Evolutionary conservation across 1,140 invertebrate species (phyloP).

Genomic region (Hycleus cichorii): DNA sequence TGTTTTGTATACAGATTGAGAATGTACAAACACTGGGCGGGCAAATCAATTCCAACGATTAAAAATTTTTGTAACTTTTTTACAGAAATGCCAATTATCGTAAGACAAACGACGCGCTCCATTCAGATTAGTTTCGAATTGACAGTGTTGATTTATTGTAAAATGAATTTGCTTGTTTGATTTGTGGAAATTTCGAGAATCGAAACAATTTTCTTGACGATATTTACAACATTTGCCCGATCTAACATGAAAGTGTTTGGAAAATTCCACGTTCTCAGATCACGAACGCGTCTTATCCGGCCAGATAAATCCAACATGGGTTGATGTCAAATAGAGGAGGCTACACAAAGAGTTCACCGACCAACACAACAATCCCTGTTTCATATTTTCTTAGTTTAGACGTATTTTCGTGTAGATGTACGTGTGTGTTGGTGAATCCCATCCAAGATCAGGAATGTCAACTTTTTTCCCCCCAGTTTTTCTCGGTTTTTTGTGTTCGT

Average conservation of each 20-base stretch:
- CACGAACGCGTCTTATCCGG: slow-evolving; percentile 24
- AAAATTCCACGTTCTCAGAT: slow-evolving; percentile 20
- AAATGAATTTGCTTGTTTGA: too few relatives aligned
- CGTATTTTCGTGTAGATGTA: neutral
- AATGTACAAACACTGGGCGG: too few relatives aligned
- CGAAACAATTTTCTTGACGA: too few relatives aligned
- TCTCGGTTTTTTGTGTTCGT: slow-evolving; percentile 3
- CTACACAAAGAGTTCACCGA: neutral
- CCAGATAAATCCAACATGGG: slow-evolving; percentile 23
- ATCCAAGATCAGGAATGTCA: slow-evolving; percentile 4
- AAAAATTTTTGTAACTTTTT: too few relatives aligned
- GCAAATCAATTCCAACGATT: too few relatives aligned
- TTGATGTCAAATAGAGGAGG: slow-evolving; percentile 21
- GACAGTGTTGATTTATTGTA: too few relatives aligned
- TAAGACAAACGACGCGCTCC: too few relatives aligned
- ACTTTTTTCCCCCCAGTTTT: neutral
- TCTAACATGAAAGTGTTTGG: neutral
- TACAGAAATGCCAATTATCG: too few relatives aligned
- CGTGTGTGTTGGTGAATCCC: slow-evolving; percentile 8
- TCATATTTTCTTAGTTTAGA: slow-evolving; percentile 21
- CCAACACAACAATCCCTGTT: slow-evolving; percentile 24
- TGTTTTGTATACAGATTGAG: too few relatives aligned
- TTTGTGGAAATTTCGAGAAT: too few relatives aligned
- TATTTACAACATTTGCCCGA: too few relatives aligned
- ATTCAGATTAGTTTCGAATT: too few relatives aligned